Evolutionary conservation across 1,140 invertebrate species (phyloP).

Genomic region (Anagrus nilaparvatae): DNA sequence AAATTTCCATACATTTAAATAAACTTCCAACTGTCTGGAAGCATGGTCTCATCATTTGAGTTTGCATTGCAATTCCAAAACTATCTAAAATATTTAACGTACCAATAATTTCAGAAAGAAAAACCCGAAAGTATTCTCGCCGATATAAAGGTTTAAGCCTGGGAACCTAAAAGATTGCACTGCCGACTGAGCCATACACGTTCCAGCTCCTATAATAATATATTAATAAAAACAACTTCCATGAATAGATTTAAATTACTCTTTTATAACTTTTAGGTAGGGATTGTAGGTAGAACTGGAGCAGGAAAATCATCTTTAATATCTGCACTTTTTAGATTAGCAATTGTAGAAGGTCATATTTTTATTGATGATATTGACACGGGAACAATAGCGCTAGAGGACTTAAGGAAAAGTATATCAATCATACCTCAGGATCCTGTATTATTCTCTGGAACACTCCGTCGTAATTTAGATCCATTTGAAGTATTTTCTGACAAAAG

Average conservation of each 20-base stretch:
- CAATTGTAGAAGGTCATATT: slow-evolving; percentile 47
- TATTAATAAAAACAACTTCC: background rate
- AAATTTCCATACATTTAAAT: no score
- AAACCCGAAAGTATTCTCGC: no score
- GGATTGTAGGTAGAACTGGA: slow-evolving; percentile 78
- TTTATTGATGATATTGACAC: slow-evolving; percentile 58
- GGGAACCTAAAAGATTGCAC: no score
- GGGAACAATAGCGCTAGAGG: slow-evolving; percentile 49
- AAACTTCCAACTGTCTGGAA: no score
- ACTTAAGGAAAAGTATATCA: slow-evolving; percentile 49
- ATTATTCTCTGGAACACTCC: slow-evolving; percentile 51
- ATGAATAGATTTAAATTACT: background rate
- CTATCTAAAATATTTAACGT: no score
- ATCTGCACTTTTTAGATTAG: slow-evolving; percentile 66
- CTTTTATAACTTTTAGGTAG: slow-evolving; percentile 55
- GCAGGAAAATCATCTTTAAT: slow-evolving; percentile 88
- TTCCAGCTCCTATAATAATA: no score
- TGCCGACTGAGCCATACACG: no score
- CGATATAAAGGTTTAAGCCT: no score
- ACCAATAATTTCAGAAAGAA: no score
- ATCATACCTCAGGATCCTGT: slow-evolving; percentile 64
- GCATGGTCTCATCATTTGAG: no score
- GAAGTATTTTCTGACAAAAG: slow-evolving; percentile 45
- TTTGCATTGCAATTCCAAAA: no score
- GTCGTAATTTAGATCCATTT: slow-evolving; percentile 55